Evolutionary conservation across 2,113 vertebrate species (phyloP).

Genomic region (Phyllostomus hastatus): DNA sequence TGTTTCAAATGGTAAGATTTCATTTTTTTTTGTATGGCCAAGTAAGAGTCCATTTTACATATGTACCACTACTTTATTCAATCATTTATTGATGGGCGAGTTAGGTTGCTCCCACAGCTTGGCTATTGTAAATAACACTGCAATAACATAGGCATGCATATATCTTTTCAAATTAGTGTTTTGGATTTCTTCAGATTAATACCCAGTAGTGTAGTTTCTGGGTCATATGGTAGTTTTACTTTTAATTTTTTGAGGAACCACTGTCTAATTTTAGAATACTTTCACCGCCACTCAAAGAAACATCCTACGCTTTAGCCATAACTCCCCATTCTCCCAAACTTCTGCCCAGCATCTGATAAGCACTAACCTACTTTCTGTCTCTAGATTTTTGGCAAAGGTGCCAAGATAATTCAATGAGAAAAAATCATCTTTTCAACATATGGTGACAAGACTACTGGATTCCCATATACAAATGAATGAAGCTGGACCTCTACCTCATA

Average conservation of each 20-base stretch:
- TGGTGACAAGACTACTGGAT: neutral
- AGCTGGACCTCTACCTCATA: neutral
- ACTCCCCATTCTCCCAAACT: neutral
- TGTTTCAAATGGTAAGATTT: neutral
- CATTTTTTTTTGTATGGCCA: neutral
- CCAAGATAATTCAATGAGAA: neutral
- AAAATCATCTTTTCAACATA: neutral
- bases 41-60: neutral
- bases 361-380: neutral
- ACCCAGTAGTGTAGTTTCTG: neutral
- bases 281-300: neutral
- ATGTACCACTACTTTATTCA: neutral
- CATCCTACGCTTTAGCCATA: neutral
- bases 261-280: constrained; percentile 11
- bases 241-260: neutral
- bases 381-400: neutral
- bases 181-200: neutral
- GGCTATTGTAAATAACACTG: neutral
- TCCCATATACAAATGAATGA: neutral
- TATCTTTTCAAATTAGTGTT: neutral
- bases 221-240: neutral
- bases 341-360: neutral
- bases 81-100: neutral
- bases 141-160: neutral
- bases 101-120: neutral